Conservation (phyloP, 2,888 invertebrate genomes). For the Dorcus hopei region DNA sequence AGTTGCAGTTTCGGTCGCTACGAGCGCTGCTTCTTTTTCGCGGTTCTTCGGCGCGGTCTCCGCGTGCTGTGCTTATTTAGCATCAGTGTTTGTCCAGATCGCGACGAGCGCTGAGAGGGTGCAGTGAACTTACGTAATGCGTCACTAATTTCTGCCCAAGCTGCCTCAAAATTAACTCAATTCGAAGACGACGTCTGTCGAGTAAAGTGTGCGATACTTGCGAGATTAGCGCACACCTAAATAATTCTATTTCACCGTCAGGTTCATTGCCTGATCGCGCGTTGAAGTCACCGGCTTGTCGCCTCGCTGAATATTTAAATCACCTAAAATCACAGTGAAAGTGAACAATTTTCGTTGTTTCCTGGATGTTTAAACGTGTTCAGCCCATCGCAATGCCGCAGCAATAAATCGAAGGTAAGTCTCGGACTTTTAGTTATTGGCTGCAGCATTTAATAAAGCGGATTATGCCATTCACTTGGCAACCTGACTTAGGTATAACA, state of each 20-base stretch:
- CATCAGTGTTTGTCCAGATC: conserved; percentile 27
- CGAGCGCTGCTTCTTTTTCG: conserved; percentile 25
- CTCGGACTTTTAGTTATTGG: not conserved
- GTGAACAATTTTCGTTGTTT: conserved; percentile 18
- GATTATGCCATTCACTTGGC: not conserved
- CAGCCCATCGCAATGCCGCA: too few species aligned
- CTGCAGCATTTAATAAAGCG: not conserved
- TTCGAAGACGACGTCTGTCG: too few species aligned
- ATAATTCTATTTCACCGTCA: not conserved
- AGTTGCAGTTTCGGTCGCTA: conserved; percentile 28
- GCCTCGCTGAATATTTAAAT: conserved; percentile 21
- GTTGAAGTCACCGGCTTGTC: conserved; percentile 18
- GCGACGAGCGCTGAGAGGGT: conserved; percentile 26
- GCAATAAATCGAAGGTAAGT: not conserved
- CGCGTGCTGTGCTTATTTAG: conserved; percentile 23
- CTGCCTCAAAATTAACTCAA: too few species aligned
- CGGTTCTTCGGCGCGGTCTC: conserved; percentile 25
- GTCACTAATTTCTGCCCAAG: conserved; percentile 20
- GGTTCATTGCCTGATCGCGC: not conserved
- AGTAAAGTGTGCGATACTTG: too few species aligned
- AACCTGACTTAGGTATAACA: not conserved
- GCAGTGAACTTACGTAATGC: conserved; percentile 26
- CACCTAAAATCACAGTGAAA: conserved; percentile 24
- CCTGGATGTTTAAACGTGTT: not conserved
- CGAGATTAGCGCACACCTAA: too few species aligned